Conservation (phyloP, 1,140 invertebrate genomes). For the Trichogramma pretiosum region DNA sequence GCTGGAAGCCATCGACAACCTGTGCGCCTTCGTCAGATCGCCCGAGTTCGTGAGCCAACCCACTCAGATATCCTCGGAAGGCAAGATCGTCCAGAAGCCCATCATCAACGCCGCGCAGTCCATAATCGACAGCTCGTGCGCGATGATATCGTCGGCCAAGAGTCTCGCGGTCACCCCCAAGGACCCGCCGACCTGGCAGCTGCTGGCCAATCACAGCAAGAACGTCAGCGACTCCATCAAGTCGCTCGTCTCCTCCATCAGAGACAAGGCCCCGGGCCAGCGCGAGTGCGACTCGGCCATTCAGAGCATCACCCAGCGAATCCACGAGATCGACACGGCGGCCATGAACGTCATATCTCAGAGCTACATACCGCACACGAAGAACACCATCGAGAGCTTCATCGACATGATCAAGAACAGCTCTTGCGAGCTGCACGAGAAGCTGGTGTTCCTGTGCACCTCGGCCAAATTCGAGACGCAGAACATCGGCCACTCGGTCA, state of each 20-base stretch:
- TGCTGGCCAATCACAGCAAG: conserved; percentile 86
- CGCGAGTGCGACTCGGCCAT: conserved; percentile 84
- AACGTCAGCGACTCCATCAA: conserved; percentile 95
- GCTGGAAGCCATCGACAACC: conserved; percentile 81
- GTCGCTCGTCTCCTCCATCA: conserved; percentile 80
- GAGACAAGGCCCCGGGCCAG: conserved; percentile 92
- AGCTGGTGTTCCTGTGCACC: conserved; percentile 68
- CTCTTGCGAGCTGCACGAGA: conserved; percentile 66
- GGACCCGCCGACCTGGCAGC: conserved; percentile 89
- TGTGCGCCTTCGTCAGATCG: conserved; percentile 85
- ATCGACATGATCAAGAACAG: conserved; percentile 70
- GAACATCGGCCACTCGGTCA: conserved; percentile 81
- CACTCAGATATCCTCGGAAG: conserved; percentile 78
- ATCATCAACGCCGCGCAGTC: conserved; percentile 75
- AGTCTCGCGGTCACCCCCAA: conserved; percentile 79
- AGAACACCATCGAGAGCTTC: conserved; percentile 73
- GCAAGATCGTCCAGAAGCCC: conserved; percentile 72
- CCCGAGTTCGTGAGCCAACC: conserved; percentile 89
- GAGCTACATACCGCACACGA: conserved; percentile 59
- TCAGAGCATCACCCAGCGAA: conserved; percentile 64
- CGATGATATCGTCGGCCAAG: conserved; percentile 86
- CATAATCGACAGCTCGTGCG: conserved; percentile 76
- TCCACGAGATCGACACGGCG: conserved; percentile 77
- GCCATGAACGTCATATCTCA: conserved; percentile 81
- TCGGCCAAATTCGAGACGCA: conserved; percentile 88